Evolutionary conservation across 2,113 vertebrate genomes (phyloP).

Genomic region (Rhinolophus ferrumequinum): DNA sequence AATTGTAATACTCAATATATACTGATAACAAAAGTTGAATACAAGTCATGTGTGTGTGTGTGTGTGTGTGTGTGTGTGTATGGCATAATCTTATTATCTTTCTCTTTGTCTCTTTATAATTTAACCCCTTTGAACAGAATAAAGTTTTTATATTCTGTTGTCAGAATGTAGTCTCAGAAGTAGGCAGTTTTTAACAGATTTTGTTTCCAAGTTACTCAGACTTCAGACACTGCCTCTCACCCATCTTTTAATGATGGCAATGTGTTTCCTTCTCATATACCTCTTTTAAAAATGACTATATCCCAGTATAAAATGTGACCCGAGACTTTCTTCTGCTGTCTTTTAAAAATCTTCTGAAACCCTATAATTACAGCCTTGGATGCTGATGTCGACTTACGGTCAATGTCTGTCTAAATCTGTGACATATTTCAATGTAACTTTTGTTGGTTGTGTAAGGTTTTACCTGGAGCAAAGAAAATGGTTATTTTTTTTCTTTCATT

Average conservation of each 20-base stretch:
- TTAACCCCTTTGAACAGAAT: background rate
- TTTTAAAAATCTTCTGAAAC: background rate
- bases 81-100: background rate
- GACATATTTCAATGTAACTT: background rate
- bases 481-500: background rate
- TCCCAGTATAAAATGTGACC: background rate
- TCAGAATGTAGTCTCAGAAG: background rate
- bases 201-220: background rate
- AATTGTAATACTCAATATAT: too few species aligned
- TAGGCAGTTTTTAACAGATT: background rate
- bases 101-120: background rate
- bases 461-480: background rate
- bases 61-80: background rate
- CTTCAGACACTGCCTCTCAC: background rate
- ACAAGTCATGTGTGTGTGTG: too few species aligned
- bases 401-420: background rate
- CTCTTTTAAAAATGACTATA: background rate
- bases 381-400: background rate
- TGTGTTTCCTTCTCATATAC: background rate
- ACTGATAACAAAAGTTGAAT: too few species aligned
- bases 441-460: conserved; percentile 9
- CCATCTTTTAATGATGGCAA: background rate
- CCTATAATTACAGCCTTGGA: background rate
- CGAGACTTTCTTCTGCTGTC: background rate
- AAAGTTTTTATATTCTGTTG: background rate